phyloP scores from a whole-genome alignment of 1,140 invertebrate species.

The Tetragonula clypearis region DNA sequence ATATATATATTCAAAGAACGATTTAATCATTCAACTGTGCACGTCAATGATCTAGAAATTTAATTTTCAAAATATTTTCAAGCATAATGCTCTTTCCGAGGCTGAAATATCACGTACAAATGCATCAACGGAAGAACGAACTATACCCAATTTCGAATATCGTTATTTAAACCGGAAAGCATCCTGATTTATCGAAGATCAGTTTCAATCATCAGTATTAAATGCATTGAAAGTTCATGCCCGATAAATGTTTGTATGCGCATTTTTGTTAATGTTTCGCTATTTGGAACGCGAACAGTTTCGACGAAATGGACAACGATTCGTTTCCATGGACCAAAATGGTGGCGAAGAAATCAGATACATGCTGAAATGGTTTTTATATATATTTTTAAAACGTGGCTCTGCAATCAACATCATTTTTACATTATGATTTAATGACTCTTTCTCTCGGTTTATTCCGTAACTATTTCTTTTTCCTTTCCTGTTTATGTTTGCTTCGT shows the following conservation, averaged over 20 bases:
- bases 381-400: too few species aligned
- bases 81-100: neutral
- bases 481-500: too few species aligned
- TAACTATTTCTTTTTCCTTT: too few species aligned
- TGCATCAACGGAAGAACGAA: neutral
- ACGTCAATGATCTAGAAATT: too few species aligned
- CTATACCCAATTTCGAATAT: neutral
- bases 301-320: slow-evolving; percentile 12
- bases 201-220: slow-evolving; percentile 49
- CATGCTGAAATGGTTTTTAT: neutral
- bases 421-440: neutral
- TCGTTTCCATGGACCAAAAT: neutral
- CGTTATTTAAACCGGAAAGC: neutral
- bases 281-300: neutral
- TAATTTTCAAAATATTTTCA: neutral
- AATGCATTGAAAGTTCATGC: slow-evolving; percentile 55
- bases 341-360: neutral
- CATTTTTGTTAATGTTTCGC: neutral
- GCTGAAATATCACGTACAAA: neutral
- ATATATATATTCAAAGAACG: too few species aligned
- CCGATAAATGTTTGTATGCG: slow-evolving; percentile 57
- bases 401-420: neutral
- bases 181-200: neutral
- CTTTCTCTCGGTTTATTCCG: too few species aligned
- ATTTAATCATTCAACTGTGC: too few species aligned